Percentiles rank a stretch among this genome's conserved stretches.
These are phyloP conservation scores for Amblyopsis rosae DNA, from an alignment of 2,113 vertebrate species.

Conservation along the genomic window DNA sequence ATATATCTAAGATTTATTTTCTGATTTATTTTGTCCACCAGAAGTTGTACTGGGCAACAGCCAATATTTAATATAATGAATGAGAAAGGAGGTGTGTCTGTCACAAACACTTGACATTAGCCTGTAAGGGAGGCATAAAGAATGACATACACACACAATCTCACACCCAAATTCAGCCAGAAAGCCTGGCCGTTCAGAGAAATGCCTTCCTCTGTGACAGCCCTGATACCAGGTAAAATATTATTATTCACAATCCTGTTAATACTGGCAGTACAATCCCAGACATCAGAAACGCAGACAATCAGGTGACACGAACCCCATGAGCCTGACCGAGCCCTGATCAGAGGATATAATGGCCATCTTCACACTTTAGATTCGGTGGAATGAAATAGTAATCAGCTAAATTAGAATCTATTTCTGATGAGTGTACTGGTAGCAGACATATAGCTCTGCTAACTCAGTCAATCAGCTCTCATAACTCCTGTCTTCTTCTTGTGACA, in stretches of 20 bases:
- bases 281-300: background rate
- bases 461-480: background rate
- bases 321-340: background rate
- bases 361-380: constrained; percentile 19
- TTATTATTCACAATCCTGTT: constrained; percentile 11
- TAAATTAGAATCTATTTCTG: constrained; percentile 40
- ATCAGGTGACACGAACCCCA: constrained; percentile 26
- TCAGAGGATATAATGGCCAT: constrained; percentile 6
- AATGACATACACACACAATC: background rate
- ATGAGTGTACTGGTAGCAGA: constrained; percentile 5
- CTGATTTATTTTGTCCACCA: too few species aligned
- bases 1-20: too few species aligned
- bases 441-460: background rate
- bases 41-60: too few species aligned
- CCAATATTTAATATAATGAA: background rate
- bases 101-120: background rate
- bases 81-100: background rate
- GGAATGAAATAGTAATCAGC: constrained; percentile 24
- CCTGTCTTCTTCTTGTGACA: too few species aligned
- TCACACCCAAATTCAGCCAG: background rate
- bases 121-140: background rate
- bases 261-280: constrained; percentile 19
- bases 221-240: constrained; percentile 19
- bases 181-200: background rate
- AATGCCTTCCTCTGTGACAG: background rate